Percentiles rank a stretch among this genome's conserved stretches.
phyloP scores from a whole-genome alignment of 2,888 invertebrate genomes.

The Parthenolecanium corni region DNA sequence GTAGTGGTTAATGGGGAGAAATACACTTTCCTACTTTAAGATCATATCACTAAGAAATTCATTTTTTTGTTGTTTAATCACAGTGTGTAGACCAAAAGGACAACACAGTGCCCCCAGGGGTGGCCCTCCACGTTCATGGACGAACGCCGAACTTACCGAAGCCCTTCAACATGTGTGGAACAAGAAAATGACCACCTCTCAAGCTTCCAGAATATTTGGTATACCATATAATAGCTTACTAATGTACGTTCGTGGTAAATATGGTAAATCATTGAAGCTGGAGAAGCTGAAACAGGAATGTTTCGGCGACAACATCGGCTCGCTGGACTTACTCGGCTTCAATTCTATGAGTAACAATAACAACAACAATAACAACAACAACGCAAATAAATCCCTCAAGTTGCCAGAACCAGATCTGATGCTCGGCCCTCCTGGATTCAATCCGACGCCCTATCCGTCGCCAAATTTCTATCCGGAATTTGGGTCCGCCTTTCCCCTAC shows the following conservation, averaged over 20 bases:
- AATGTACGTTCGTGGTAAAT: conserved; percentile 86
- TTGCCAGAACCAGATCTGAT: conserved; percentile 39
- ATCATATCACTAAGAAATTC: too few species aligned
- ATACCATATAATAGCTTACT: conserved; percentile 86
- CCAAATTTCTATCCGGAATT: conserved; percentile 77
- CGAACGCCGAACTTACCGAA: conserved; percentile 79
- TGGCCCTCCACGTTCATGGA: conserved; percentile 84
- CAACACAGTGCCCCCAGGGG: conserved; percentile 84
- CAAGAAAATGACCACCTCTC: conserved; percentile 87
- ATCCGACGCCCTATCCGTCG: conserved; percentile 50
- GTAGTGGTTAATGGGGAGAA: too few species aligned
- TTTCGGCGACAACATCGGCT: conserved; percentile 58
- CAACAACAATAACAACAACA: conserved; percentile 44
- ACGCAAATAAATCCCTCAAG: conserved; percentile 21
- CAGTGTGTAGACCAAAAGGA: conserved; percentile 73
- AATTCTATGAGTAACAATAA: conserved; percentile 45
- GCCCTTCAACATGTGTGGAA: conserved; percentile 90
- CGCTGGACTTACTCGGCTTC: conserved; percentile 55
- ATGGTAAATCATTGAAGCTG: conserved; percentile 80
- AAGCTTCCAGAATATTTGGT: conserved; percentile 79
- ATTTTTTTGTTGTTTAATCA: too few species aligned
- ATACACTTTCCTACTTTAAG: too few species aligned
- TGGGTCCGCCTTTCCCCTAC: conserved; percentile 64
- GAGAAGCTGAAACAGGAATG: conserved; percentile 81
- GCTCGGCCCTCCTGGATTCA: conserved; percentile 52